Base-by-base conservation (phyloP, 2,797 vertebrate species). In the Hypotaenidia philippensis region DNA sequence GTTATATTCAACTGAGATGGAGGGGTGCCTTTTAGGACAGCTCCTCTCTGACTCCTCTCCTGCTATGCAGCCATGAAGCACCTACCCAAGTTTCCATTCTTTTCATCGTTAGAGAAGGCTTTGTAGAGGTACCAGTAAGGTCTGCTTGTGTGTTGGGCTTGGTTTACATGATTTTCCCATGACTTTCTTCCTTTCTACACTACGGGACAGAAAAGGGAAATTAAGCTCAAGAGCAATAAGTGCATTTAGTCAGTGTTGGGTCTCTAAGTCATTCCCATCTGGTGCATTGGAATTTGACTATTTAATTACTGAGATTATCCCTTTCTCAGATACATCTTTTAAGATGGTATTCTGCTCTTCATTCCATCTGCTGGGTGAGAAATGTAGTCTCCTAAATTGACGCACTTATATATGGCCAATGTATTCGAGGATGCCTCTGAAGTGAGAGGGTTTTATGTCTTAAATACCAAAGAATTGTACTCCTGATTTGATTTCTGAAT, bases 171-270 rank as follows among this genome's bases (percentile, higher is more conserved):
- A 57, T 32, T 53, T 77, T 70, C 23, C 52, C 6, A 32, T 32
- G 0, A 29, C 27, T 68, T 85, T 65, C 15, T 72, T 57, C 77
- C 20, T 13, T 75, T 70, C 22, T 18, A 16, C 5, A 6, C 14
- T 63, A 17, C 52, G 44, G 41, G 13, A 44, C 2, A 61, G 23
- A 83, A 69, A 3, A 52, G 9, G 14, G 55, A 86, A 87, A 78
- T 81, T 34, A 41, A 86, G 60, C 19, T 56, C 31, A 56, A 3
- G 10, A 61, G 9, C 14, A 88, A 29, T 53, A 70, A 80, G 55
- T 1, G 3, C 10, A 49, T 16, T 66, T 2, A 9, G 32, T 44
- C 2, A 0, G 9, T 40, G 23, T 8, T 41, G 15, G 8, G 3
- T 79, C 45, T 76, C 22, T 77, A 31, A 80, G 14, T 85, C 45